A percentile compares a stretch with the other conserved stretches of the same genome.
phyloP scores from a whole-genome alignment of 2,888 invertebrate genomes.

The Sylvicola cinctus region DNA sequence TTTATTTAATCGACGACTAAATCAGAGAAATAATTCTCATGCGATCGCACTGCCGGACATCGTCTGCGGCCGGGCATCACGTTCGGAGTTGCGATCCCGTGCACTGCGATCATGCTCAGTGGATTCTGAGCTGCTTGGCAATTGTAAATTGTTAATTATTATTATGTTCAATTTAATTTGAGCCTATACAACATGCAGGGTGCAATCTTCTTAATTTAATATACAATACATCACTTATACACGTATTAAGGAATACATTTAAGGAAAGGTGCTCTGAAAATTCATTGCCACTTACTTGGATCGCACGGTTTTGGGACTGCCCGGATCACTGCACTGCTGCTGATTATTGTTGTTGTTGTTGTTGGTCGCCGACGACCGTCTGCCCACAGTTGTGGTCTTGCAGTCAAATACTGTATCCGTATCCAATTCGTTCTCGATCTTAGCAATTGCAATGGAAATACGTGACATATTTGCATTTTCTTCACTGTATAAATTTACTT shows the following conservation, averaged over 20 bases:
- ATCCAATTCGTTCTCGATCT: constrained; percentile 26
- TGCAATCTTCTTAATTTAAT: too few species aligned
- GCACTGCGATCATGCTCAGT: constrained; percentile 22
- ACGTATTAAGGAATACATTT: too few species aligned
- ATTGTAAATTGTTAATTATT: not conserved
- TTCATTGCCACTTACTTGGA: constrained; percentile 16
- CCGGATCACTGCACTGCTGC: constrained; percentile 19
- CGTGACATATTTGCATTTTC: not conserved
- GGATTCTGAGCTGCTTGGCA: constrained; percentile 19
- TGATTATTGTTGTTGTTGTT: constrained; percentile 19
- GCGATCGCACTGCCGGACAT: constrained; percentile 28
- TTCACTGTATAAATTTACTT: constrained; percentile 12
- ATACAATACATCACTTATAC: too few species aligned
- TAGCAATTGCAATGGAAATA: constrained; percentile 1
- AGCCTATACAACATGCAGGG: too few species aligned
- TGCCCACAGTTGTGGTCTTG: constrained; percentile 20
- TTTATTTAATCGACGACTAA: constrained; percentile 18
- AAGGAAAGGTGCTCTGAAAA: not conserved
- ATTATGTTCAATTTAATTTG: not conserved
- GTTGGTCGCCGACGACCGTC: constrained; percentile 23
- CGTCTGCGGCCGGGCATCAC: constrained; percentile 19
- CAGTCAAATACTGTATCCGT: constrained; percentile 24
- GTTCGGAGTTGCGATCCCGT: constrained; percentile 14
- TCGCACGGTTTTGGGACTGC: constrained; percentile 24
- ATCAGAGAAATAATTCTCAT: constrained; percentile 30